Percentiles rank a stretch among this genome's conserved stretches.
These are phyloP conservation scores for Oreochromis tanganicae DNA, from an alignment of 2,113 vertebrate species.

Conservation along the genomic window DNA sequence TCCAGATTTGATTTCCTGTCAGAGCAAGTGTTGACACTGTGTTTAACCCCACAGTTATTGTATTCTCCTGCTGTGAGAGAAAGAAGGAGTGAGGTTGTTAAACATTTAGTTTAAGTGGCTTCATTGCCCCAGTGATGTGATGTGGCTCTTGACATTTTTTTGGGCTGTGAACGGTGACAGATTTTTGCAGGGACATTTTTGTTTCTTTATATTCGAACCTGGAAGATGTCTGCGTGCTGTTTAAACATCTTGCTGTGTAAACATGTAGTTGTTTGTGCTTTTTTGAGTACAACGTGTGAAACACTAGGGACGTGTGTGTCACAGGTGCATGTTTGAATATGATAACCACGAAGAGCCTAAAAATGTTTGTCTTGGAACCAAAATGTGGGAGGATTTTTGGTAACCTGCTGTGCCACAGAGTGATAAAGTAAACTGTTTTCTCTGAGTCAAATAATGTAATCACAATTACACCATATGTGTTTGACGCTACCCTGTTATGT, in stretches of 20 bases:
- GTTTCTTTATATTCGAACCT: constrained; percentile 13
- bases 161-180: background rate
- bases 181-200: background rate
- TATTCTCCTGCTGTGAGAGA: background rate
- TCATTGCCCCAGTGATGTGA: background rate
- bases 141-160: background rate
- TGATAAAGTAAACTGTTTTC: background rate
- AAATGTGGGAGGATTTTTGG: background rate
- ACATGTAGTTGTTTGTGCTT: background rate
- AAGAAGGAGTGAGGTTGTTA: background rate
- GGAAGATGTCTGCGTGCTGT: background rate
- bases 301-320: background rate
- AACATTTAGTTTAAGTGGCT: background rate
- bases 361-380: background rate
- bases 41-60: background rate
- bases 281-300: background rate
- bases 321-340: background rate
- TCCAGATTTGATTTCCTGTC: background rate
- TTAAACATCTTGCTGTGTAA: background rate
- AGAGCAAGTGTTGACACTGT: background rate
- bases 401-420: background rate
- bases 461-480: background rate
- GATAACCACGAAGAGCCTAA: background rate
- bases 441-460: background rate
- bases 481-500: background rate